A percentile compares a stretch with the other conserved stretches of the same genome.
phyloP scores from a whole-genome alignment of 1,140 invertebrate species.

The Leptonema lineaticorne region DNA sequence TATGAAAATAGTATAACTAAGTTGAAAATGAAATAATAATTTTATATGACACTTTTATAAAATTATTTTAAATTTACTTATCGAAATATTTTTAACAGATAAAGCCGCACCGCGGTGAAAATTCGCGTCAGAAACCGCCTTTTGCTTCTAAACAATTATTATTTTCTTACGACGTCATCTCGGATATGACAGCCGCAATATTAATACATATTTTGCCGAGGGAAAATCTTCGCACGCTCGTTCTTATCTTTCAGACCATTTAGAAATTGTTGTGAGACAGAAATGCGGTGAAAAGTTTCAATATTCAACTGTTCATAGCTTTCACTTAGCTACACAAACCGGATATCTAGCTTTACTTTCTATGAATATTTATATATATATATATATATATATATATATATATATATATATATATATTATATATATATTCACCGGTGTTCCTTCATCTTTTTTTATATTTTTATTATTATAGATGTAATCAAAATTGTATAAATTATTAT shows the following conservation, averaged over 20 bases:
- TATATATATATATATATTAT: not conserved
- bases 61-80: no score
- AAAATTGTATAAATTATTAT: not conserved
- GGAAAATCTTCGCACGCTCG: slow-evolving; percentile 6
- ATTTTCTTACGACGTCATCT: not conserved
- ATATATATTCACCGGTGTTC: no score
- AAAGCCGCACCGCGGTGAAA: no score
- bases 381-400: slow-evolving; percentile 1
- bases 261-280: slow-evolving; percentile 3
- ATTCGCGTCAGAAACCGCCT: no score
- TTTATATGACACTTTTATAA: no score
- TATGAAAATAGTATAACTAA: no score
- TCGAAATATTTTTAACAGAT: no score
- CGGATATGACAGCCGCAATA: slow-evolving; percentile 6
- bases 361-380: not conserved
- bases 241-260: slow-evolving; percentile 19
- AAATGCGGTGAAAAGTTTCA: slow-evolving; percentile 22
- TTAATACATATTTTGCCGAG: slow-evolving; percentile 9
- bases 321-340: not conserved
- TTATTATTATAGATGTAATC: not conserved
- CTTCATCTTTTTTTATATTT: no score
- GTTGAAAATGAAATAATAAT: no score
- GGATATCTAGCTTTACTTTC: not conserved
- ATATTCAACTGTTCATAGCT: slow-evolving; percentile 7
- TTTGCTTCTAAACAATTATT: slow-evolving; percentile 15